phyloP scores from a whole-genome alignment of 2,888 invertebrate genomes.

The Himalopsyche tibetana region DNA sequence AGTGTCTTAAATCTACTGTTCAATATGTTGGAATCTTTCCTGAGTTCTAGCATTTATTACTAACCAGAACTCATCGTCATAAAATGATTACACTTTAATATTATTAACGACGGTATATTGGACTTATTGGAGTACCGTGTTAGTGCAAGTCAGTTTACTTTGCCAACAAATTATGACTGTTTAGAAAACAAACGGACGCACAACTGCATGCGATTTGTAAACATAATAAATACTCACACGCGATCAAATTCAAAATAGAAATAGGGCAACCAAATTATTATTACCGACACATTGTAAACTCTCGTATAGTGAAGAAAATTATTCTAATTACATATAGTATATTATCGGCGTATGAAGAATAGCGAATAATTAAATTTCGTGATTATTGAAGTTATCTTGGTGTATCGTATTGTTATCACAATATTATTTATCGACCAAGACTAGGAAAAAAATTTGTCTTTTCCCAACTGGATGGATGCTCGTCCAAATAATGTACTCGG shows the following conservation, averaged over 20 bases:
- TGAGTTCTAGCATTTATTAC: too few species aligned
- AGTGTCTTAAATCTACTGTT: too few species aligned
- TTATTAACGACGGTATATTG: background rate
- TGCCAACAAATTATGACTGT: slow-evolving; percentile 5
- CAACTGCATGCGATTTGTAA: background rate
- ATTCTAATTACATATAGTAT: background rate
- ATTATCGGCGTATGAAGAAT: background rate
- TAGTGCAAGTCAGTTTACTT: background rate
- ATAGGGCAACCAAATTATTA: background rate
- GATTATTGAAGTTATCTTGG: too few species aligned
- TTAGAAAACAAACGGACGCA: background rate
- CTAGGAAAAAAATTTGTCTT: too few species aligned
- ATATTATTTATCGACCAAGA: too few species aligned
- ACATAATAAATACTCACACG: background rate
- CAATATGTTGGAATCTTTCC: too few species aligned
- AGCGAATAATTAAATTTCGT: too few species aligned
- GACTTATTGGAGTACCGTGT: background rate
- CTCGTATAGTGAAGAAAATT: background rate
- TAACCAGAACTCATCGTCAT: background rate
- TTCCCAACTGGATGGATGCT: too few species aligned
- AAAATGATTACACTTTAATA: background rate
- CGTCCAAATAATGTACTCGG: too few species aligned
- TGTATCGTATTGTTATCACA: too few species aligned
- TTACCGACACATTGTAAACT: background rate
- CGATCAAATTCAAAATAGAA: background rate